Conservation (phyloP, 2,113 vertebrate species). For the Percina caprodes region DNA sequence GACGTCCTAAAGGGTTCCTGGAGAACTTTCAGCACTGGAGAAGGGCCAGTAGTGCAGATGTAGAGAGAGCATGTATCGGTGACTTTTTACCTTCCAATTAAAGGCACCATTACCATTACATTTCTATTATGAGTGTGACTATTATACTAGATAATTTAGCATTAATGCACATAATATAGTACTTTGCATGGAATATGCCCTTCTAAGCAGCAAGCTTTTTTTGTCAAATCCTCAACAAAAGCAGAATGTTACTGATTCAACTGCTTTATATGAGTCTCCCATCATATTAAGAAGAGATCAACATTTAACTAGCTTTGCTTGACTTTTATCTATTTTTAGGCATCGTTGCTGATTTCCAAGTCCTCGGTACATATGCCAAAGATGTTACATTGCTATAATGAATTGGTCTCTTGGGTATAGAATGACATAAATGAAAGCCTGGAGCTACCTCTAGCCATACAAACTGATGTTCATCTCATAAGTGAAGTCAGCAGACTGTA, state of each 20-base stretch:
- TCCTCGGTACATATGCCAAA: constrained; percentile 8
- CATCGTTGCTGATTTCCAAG: constrained; percentile 24
- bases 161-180: background rate
- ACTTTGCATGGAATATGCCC: background rate
- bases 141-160: background rate
- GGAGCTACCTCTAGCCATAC: constrained; percentile 38
- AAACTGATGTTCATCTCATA: constrained; percentile 51
- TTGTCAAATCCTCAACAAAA: constrained; percentile 1
- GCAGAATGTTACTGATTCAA: background rate
- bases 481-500: constrained; percentile 48
- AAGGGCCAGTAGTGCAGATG: background rate
- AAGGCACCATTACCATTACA: background rate
- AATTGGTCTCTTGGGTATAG: constrained; percentile 43
- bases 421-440: constrained; percentile 53
- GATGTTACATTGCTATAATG: constrained; percentile 7
- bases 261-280: background rate
- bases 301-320: constrained; percentile 41
- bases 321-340: constrained; percentile 57
- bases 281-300: constrained; percentile 29
- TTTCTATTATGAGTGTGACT: too few species aligned
- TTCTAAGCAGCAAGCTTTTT: background rate
- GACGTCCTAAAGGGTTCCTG: background rate
- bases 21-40: background rate
- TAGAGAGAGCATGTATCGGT: background rate
- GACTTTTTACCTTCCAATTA: background rate